Evolutionary conservation across 1,140 invertebrate genomes (phyloP).

Genomic region (Laupala kohalensis): DNA sequence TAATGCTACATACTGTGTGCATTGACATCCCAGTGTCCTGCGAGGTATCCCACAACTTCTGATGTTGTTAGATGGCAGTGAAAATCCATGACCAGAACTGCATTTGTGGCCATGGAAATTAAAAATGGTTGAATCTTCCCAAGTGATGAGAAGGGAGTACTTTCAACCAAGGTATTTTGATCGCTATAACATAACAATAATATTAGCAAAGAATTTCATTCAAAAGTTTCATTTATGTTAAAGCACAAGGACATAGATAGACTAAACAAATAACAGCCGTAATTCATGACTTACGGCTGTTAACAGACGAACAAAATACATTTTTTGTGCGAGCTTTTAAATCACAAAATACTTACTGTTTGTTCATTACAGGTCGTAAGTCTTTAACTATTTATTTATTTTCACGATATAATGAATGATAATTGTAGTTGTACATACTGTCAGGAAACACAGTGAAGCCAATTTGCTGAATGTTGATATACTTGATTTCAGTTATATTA

Average conservation of each 20-base stretch:
- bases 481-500: too few relatives aligned
- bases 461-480: too few relatives aligned
- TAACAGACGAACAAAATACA: too few relatives aligned
- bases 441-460: too few relatives aligned
- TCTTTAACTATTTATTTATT: too few relatives aligned
- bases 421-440: too few relatives aligned
- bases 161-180: constrained; percentile 74
- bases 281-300: too few relatives aligned
- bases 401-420: too few relatives aligned
- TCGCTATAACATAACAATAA: constrained; percentile 44
- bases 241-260: not conserved
- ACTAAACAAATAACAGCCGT: constrained; percentile 10
- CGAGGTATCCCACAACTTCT: constrained; percentile 88
- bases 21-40: constrained; percentile 87
- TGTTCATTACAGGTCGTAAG: too few relatives aligned
- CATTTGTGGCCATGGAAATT: constrained; percentile 77
- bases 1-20: constrained; percentile 84
- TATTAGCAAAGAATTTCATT: not conserved
- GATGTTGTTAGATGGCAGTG: constrained; percentile 84
- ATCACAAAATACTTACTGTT: too few relatives aligned
- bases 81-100: constrained; percentile 77
- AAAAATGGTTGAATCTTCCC: constrained; percentile 86
- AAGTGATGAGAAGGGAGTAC: constrained; percentile 70
- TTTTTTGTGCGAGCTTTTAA: too few relatives aligned
- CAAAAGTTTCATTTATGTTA: too few relatives aligned